Conservation (phyloP, 2,113 vertebrate genomes). For the Saguinus imperator region DNA sequence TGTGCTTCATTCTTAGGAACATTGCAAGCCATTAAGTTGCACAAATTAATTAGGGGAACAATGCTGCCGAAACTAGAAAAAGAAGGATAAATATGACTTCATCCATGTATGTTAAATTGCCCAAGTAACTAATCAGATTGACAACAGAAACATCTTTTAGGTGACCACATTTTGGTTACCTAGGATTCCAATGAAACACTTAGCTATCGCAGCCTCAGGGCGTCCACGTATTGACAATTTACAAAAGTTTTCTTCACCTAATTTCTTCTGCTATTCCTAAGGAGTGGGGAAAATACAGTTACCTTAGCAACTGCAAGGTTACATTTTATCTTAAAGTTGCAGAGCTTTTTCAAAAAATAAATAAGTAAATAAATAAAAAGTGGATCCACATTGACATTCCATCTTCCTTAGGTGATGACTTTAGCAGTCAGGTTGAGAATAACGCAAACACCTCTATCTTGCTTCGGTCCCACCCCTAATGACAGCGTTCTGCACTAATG, state of each 20-base stretch:
- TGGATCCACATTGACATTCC: slow-evolving; percentile 63
- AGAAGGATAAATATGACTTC: background rate
- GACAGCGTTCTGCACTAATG: background rate
- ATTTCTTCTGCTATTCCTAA: slow-evolving; percentile 84
- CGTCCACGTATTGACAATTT: slow-evolving; percentile 78
- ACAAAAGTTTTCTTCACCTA: slow-evolving; percentile 83
- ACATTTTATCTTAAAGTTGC: slow-evolving; percentile 83
- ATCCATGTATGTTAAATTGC: background rate
- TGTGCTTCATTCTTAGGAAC: background rate
- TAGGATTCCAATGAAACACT: slow-evolving; percentile 60
- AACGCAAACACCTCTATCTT: slow-evolving; percentile 26
- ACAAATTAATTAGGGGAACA: slow-evolving; percentile 7
- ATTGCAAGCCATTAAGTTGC: background rate
- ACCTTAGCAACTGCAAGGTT: slow-evolving; percentile 85
- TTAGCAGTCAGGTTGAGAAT: slow-evolving; percentile 62
- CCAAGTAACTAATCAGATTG: slow-evolving; percentile 14
- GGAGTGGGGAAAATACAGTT: slow-evolving; percentile 75
- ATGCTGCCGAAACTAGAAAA: background rate
- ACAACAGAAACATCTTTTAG: background rate
- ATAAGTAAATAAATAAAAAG: slow-evolving; percentile 35
- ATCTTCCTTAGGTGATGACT: slow-evolving; percentile 62
- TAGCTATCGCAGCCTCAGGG: slow-evolving; percentile 64
- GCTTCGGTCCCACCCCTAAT: background rate
- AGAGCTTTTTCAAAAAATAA: slow-evolving; percentile 69
- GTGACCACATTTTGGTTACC: background rate